Evolutionary conservation across 2,797 vertebrate genomes (phyloP).

Genomic region (Florisuga fusca): DNA sequence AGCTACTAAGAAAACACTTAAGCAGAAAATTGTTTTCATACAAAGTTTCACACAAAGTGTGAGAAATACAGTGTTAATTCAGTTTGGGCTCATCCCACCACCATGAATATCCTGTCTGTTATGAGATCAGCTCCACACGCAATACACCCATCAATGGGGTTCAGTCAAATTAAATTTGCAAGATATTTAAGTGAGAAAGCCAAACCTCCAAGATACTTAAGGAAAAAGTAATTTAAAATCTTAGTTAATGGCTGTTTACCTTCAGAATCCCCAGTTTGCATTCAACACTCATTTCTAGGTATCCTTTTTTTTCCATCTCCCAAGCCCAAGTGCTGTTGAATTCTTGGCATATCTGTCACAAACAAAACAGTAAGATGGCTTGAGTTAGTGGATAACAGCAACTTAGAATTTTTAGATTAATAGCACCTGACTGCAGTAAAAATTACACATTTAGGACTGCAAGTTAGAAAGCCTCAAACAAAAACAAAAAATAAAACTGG

Average conservation of each 20-base stretch:
- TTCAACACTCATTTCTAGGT: slow-evolving; percentile 94
- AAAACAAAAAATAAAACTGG: neutral
- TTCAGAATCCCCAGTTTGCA: slow-evolving; percentile 96
- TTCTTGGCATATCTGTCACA: slow-evolving; percentile 92
- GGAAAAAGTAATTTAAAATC: slow-evolving; percentile 83
- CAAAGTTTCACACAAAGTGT: neutral
- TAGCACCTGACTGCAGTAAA: neutral
- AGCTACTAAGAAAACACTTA: neutral
- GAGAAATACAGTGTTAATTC: neutral
- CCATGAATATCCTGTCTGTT: neutral
- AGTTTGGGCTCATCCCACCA: neutral
- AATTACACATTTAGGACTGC: neutral
- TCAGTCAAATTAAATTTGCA: neutral
- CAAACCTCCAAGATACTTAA: neutral
- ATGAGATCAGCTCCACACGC: neutral
- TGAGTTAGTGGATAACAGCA: slow-evolving; percentile 11
- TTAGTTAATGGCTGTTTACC: slow-evolving; percentile 75
- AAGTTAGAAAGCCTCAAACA: neutral
- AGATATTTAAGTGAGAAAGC: neutral
- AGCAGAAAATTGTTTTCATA: neutral
- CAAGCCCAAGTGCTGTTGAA: slow-evolving; percentile 98
- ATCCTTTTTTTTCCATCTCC: slow-evolving; percentile 98
- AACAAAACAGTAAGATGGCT: slow-evolving; percentile 1
- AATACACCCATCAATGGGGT: neutral
- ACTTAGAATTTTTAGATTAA: neutral